phyloP scores from a whole-genome alignment of 2,797 vertebrate species.

The Loriculus beryllinus region DNA sequence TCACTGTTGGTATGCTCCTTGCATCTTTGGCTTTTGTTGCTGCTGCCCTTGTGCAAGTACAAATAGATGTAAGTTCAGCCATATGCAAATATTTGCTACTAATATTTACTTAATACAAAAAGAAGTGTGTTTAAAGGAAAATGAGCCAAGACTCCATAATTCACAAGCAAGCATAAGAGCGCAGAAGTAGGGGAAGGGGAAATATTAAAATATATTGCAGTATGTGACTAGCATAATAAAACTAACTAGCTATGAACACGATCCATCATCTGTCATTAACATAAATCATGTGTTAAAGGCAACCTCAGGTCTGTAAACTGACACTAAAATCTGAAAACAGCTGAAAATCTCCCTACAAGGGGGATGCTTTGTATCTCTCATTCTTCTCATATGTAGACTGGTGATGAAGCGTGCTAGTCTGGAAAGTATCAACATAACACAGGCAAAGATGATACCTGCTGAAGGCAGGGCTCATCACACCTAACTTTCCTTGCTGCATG shows the following conservation, averaged over 20 bases:
- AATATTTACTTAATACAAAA: not conserved
- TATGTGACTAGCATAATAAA: not conserved
- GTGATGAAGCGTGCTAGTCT: not conserved
- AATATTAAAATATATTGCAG: not conserved
- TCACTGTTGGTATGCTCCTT: constrained; percentile 93
- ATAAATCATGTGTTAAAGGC: not conserved
- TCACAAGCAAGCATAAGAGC: not conserved
- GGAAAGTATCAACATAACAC: not conserved
- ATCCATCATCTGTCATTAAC: not conserved
- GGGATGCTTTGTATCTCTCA: not conserved
- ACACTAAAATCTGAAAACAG: not conserved
- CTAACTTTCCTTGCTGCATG: not conserved
- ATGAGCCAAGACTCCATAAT: not conserved
- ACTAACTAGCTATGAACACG: not conserved
- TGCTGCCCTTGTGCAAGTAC: constrained; percentile 86
- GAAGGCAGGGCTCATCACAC: not conserved
- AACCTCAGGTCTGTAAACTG: not conserved
- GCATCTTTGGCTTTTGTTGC: constrained; percentile 88
- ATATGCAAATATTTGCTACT: not conserved
- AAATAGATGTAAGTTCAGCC: constrained; percentile 90
- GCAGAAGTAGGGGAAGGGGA: not conserved
- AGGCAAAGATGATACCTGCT: not conserved
- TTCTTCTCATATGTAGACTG: not conserved
- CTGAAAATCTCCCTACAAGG: not conserved
- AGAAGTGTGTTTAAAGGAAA: not conserved